These are phyloP conservation scores for Syritta pipiens DNA, from an alignment of 2,888 invertebrate species.

Conservation along the genomic window DNA sequence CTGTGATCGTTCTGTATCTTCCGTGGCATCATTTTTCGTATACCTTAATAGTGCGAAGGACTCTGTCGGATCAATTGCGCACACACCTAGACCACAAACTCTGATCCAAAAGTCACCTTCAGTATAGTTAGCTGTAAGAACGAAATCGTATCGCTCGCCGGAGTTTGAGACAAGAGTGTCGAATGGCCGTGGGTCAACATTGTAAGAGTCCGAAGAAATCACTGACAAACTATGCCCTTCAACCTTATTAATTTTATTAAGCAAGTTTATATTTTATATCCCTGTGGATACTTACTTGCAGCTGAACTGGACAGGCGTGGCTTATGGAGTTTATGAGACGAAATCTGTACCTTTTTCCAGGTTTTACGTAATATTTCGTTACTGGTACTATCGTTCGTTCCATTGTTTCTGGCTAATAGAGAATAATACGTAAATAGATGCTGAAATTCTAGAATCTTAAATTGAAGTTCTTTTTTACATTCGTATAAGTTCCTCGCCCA, in stretches of 20 bases:
- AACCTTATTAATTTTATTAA: slow-evolving; percentile 68
- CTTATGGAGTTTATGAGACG: slow-evolving; percentile 76
- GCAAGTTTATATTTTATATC: neutral
- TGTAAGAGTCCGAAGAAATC: slow-evolving; percentile 76
- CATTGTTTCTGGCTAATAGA: slow-evolving; percentile 19
- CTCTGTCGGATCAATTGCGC: slow-evolving; percentile 69
- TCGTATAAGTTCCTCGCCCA: slow-evolving; percentile 73
- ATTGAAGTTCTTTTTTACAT: slow-evolving; percentile 65
- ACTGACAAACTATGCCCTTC: slow-evolving; percentile 74
- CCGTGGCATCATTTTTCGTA: slow-evolving; percentile 22
- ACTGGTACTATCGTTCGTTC: slow-evolving; percentile 70
- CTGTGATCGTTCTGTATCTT: slow-evolving; percentile 9
- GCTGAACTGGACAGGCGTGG: slow-evolving; percentile 75
- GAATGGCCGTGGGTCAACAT: slow-evolving; percentile 72
- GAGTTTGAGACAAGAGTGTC: slow-evolving; percentile 75
- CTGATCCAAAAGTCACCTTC: slow-evolving; percentile 74
- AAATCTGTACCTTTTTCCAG: slow-evolving; percentile 76
- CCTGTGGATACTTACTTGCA: slow-evolving; percentile 71
- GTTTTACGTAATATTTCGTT: slow-evolving; percentile 71
- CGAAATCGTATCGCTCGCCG: slow-evolving; percentile 81
- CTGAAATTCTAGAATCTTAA: neutral
- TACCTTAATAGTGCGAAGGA: slow-evolving; percentile 73
- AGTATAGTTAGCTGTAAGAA: slow-evolving; percentile 78
- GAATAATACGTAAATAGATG: neutral
- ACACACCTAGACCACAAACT: slow-evolving; percentile 71